Conservation (phyloP, 1,140 invertebrate species). For the Papilio polyxenes region DNA sequence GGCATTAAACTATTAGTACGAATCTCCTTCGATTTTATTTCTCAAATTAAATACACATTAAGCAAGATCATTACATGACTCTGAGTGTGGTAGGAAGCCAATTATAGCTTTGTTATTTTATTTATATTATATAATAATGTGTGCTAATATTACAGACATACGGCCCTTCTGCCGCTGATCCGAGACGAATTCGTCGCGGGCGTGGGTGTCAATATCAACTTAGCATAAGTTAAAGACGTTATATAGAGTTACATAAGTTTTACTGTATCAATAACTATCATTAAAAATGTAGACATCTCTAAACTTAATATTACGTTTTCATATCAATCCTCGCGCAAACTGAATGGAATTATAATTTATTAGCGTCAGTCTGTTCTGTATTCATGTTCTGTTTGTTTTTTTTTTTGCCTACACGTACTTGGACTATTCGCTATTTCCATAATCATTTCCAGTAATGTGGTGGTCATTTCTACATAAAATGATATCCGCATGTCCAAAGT, state of each 20-base stretch:
- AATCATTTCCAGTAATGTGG: too few relatives aligned
- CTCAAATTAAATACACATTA: too few relatives aligned
- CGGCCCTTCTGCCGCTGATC: constrained; percentile 73
- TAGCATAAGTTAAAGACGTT: constrained; percentile 63
- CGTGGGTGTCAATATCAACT: constrained; percentile 77
- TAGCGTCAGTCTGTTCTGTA: not conserved
- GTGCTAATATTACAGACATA: constrained; percentile 67
- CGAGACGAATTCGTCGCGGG: constrained; percentile 77
- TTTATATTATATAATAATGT: not conserved
- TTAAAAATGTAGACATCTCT: constrained; percentile 36
- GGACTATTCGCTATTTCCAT: too few relatives aligned
- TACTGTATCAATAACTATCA: constrained; percentile 38
- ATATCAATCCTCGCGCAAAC: not conserved
- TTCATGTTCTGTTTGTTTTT: too few relatives aligned
- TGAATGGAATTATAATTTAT: not conserved
- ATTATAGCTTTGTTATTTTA: not conserved
- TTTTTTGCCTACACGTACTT: too few relatives aligned
- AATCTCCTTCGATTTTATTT: too few relatives aligned
- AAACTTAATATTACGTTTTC: not conserved
- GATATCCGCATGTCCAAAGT: too few relatives aligned
- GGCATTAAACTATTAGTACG: too few relatives aligned
- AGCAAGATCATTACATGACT: too few relatives aligned
- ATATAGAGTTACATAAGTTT: constrained; percentile 25
- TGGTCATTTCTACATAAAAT: too few relatives aligned
- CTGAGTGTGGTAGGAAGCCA: too few relatives aligned